These are phyloP conservation scores for Xenops minutus DNA, from an alignment of 2,797 vertebrate genomes.

Conservation along the genomic window DNA sequence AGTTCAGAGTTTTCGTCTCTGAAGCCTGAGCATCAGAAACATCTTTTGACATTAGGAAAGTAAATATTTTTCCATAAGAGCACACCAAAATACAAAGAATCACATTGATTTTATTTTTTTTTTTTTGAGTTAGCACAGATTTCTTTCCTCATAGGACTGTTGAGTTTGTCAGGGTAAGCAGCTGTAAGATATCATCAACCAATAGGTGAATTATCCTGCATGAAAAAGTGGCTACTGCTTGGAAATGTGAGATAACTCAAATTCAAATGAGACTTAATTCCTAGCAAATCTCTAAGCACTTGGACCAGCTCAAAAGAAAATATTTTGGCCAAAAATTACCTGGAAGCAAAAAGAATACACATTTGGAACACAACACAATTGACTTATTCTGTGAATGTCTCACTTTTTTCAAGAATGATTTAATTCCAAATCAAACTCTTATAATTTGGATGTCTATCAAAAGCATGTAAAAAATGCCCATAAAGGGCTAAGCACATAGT, in stretches of 20 bases:
- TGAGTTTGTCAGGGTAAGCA: neutral
- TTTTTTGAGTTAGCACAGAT: neutral
- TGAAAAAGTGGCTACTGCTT: neutral
- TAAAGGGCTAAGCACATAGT: neutral
- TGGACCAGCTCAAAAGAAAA: conserved; percentile 17
- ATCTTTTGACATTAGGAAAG: neutral
- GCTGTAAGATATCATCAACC: neutral
- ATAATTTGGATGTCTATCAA: neutral
- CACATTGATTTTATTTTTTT: neutral
- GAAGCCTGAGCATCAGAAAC: neutral
- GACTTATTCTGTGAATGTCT: neutral
- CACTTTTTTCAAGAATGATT: neutral
- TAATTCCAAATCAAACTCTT: conserved; percentile 5
- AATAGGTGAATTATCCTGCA: neutral
- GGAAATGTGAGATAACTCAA: neutral
- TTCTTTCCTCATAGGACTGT: neutral
- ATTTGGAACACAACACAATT: neutral
- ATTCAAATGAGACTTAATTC: neutral
- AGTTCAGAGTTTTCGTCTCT: neutral
- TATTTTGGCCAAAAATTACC: neutral
- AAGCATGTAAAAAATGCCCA: neutral
- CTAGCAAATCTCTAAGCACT: neutral
- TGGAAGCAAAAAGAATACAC: neutral
- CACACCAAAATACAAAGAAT: neutral
- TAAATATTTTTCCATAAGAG: neutral